Percentiles rank a stretch among this genome's conserved stretches.
phyloP scores from a whole-genome alignment of 2,797 vertebrate genomes.

The Microchirus variegatus region DNA sequence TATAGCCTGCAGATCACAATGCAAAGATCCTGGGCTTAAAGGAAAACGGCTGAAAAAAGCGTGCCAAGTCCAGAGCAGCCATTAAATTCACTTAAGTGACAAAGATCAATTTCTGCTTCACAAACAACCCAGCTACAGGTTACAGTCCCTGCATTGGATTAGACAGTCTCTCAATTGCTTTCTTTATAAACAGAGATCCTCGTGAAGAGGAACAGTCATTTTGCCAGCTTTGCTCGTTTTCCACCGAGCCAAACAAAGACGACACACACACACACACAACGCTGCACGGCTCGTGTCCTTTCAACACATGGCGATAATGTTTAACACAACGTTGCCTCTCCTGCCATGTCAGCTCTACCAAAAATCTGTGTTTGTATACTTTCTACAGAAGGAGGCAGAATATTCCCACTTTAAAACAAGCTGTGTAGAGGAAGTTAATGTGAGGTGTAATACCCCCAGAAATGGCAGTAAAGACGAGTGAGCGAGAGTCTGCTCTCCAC shows the following conservation, averaged over 20 bases:
- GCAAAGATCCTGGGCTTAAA: too few relatives aligned
- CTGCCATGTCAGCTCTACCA: too few relatives aligned
- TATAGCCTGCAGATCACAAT: neutral
- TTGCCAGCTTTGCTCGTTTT: neutral
- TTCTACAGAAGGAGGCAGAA: neutral
- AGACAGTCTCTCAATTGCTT: neutral
- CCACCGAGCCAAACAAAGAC: neutral
- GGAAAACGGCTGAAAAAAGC: neutral
- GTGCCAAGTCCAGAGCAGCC: neutral
- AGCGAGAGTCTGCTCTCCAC: conserved; percentile 37
- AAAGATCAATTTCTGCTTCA: conserved; percentile 16
- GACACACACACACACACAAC: neutral
- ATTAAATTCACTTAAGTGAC: conserved; percentile 7
- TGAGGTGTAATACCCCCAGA: conserved; percentile 16
- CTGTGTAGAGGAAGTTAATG: neutral
- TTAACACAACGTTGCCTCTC: too few relatives aligned
- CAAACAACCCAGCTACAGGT: neutral
- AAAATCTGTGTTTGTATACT: neutral
- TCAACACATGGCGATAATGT: too few relatives aligned
- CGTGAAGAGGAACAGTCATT: neutral
- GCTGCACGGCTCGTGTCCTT: too few relatives aligned
- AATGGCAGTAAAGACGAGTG: conserved; percentile 25
- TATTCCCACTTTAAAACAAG: neutral
- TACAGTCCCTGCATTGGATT: conserved; percentile 6
- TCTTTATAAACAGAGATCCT: neutral